Conservation (phyloP, 2,113 vertebrate species). For the Aptenodytes forsteri region DNA sequence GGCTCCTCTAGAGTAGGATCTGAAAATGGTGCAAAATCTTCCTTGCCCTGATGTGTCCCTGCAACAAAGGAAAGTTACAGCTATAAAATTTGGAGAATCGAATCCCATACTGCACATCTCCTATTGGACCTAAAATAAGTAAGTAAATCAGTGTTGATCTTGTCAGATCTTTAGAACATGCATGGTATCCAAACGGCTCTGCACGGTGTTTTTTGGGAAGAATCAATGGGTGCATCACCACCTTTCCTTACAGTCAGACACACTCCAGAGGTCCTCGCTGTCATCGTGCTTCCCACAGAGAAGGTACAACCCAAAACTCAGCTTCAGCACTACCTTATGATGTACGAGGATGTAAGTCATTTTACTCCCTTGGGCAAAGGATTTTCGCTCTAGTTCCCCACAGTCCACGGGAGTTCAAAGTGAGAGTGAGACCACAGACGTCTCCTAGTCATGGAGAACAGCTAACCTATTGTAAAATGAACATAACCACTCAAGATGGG, state of each 20-base stretch:
- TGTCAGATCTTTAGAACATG: neutral
- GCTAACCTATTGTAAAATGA: neutral
- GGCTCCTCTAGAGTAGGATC: constrained; percentile 96
- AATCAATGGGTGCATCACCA: neutral
- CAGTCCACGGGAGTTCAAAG: neutral
- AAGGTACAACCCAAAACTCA: neutral
- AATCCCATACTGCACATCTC: neutral
- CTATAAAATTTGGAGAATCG: neutral
- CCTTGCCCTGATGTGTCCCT: constrained; percentile 99
- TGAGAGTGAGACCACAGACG: neutral
- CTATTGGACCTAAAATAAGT: neutral
- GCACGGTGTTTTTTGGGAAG: neutral
- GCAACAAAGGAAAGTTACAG: constrained; percentile 48
- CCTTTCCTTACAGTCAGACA: neutral
- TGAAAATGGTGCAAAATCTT: constrained; percentile 97
- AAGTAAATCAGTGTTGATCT: neutral
- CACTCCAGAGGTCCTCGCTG: neutral
- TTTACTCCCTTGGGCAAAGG: neutral
- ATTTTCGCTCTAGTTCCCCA: neutral
- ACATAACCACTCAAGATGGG: neutral
- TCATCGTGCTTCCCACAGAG: fast-evolving
- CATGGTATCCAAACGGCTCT: neutral
- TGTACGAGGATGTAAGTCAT: neutral
- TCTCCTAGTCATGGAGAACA: neutral
- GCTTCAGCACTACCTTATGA: neutral